Base-by-base conservation (phyloP, 2,797 vertebrate genomes). In the Nannoperca obscura region DNA sequence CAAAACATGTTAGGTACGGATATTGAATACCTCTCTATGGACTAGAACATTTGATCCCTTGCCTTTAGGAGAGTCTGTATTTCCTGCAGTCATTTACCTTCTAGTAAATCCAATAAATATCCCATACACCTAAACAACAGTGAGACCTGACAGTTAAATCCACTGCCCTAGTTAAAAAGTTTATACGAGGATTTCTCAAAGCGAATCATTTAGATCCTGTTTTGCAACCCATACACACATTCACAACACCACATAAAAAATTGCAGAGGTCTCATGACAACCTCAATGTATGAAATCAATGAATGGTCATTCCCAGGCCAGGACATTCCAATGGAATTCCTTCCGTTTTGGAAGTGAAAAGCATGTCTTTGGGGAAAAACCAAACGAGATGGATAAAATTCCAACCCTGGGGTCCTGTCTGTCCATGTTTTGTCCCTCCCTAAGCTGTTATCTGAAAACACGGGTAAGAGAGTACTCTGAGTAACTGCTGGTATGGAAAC, bases 51-150 rank as follows among this genome's bases (percentile, higher is more conserved):
- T 81, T 85, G 81, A 89, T 86, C 64, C 47, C 17, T 32, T 50
- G 74, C 63, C 76, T 80, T 79, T 74, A 82, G 70, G 68, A 81
- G 89, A 86, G 78, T 44, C 71, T 80, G 54, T 50, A 71, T 79
- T 88, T 82, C 68, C 82, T 88, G 71, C 78, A 91, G 67, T 61
- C 30, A 4, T 83, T 85, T 89, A 76, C 69, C 60, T 79, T 74
- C 61, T 80, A 91, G 91, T 90, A 89, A 91, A 89, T 86, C 36
- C 61, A 58, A 85, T 86, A 78, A 78, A 89, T 87, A 36, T 59
- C 62, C 72, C 59, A 42, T 27, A 68, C 10, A 68, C 24, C 11
- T 46, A 32, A 65, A 82, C 49, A 67, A 34, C 36, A 14, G 20
- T 19, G 27, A 53, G 36, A 63, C 15, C 30, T 52, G 69, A 70